Base-by-base conservation (phyloP, 2,797 vertebrate genomes). In the Pangasius macronema region DNA sequence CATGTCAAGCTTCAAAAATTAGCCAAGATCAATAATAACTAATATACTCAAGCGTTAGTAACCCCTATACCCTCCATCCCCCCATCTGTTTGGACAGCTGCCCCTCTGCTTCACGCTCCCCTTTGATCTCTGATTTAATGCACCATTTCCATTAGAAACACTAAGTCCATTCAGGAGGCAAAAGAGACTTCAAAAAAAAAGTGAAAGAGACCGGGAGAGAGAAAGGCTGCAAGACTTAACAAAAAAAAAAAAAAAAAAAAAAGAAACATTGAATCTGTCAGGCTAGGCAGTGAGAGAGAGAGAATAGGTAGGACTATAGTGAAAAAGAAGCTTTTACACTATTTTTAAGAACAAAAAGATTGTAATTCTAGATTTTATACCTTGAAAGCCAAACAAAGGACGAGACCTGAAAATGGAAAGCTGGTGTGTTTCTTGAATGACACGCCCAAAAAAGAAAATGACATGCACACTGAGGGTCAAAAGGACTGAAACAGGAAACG, bases 61-160 rank as follows among this genome's bases (percentile, higher is more conserved):
- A 92, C 90, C 89, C 84, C 87, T 91, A 92, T 91, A 93, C 93
- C 94, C 92, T 95, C 94, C 86, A 84, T 82, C 77, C 86, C 86
- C 65, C 42, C 7, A 1, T 89, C 76, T 91, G 88, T 91, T 91
- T 91, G 89, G 88, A 91, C 90, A 91, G 90, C 90, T 91, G 90
- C 90, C 90, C 86, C 86, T 90, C 88, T 87, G 89, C 86, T 89
- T 85, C 88, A 87, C 75, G 88, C 90, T 85, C 72, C 85, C 82
- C 86, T 91, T 91, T 91, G 90, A 90, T 91, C 88, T 91, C 85
- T 91, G 89, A 91, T 89, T 90, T 91, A 91, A 91, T 91, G 89
- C 90, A 86, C 90, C 88, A 90, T 91, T 91, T 91, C 86, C 90
- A 91, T 91, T 91, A 91, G 90, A 91, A 89, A 90, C 90, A 91